A percentile compares a stretch with the other conserved stretches of the same genome.
phyloP scores from a whole-genome alignment of 2,888 invertebrate genomes.

The Hydrotaea diabolus region DNA sequence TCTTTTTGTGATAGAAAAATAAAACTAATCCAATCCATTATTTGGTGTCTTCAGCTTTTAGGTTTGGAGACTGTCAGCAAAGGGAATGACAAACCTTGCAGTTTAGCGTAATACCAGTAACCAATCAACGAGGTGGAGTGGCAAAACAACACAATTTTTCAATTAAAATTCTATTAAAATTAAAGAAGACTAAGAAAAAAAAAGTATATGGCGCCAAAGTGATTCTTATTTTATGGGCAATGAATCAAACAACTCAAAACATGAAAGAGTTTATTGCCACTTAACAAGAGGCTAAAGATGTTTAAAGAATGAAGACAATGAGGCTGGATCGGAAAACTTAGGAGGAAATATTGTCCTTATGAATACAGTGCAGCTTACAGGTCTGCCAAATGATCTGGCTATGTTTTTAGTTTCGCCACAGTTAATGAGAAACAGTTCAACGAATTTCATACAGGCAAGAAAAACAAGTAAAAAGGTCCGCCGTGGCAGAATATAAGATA shows the following conservation, averaged over 20 bases:
- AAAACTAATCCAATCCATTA: constrained; percentile 5
- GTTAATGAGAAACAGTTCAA: too few species aligned
- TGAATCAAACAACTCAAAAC: constrained; percentile 22
- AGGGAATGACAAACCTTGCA: constrained; percentile 11
- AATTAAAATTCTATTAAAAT: constrained; percentile 17
- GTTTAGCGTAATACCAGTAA: not conserved
- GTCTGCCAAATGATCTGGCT: too few species aligned
- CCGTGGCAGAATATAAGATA: too few species aligned
- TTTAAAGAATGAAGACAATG: not conserved
- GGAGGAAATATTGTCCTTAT: not conserved
- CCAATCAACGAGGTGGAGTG: not conserved
- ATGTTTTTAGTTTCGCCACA: too few species aligned
- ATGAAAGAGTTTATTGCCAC: constrained; percentile 23
- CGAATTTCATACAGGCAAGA: too few species aligned
- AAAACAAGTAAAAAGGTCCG: too few species aligned
- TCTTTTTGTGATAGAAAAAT: not conserved
- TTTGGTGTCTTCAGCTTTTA: not conserved
- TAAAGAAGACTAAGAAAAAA: not conserved
- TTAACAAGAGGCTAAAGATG: not conserved
- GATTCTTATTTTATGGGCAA: not conserved
- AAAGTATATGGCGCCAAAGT: not conserved
- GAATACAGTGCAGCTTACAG: too few species aligned
- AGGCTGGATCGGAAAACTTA: not conserved
- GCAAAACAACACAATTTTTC: constrained; percentile 19
- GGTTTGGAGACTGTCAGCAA: not conserved